Base-by-base conservation (phyloP, 2,113 vertebrate genomes). In the Micronycteris hirsuta region DNA sequence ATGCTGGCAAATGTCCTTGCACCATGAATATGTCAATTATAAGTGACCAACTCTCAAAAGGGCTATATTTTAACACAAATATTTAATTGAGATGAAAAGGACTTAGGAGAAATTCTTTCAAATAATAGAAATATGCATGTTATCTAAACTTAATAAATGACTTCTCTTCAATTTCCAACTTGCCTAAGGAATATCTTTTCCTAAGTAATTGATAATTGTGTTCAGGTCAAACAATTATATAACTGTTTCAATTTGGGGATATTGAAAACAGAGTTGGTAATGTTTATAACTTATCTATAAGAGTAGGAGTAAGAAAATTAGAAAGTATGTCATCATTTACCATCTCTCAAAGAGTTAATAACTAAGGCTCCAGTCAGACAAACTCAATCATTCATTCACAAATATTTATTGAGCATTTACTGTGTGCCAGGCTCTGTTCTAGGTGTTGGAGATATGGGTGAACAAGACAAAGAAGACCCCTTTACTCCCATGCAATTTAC, bases 21-120 rank as follows among this genome's bases (percentile, higher is more conserved):
- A 91, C 93, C 91, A 85, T 49, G 10, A 6, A 93, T 76, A 19
- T 43, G 43, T 28, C 24, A 12, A 26, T 65, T 85, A 54, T 81
- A 92, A 91, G 73, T 52, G 67, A 73, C 9, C 73, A 93, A 54
- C 24, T 82, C 19, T 67, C 61, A 71, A 47, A 81, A 93, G 28
- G 36, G 28, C 28, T 47, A 71, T 87, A 71, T 87, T 84, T 89
- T 76, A 77, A 41, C 31, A 81, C 38, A 91, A 86, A 52, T 36
- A 89, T 96, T 92, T 83, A 92, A 78, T 24, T 86, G 19, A 45
- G 8, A 52, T 83, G 77, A 91, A 86, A 91, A 88, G 28, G 22
- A 91, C 91, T 91, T 90, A 94, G 54, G 83, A 86, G 5, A 88
- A 94, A 85, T 8, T 15, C 33, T 68, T 65, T 89, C 31, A 95